Base-by-base conservation (phyloP, 2,113 vertebrate species). In the Laterallus jamaicensis region DNA sequence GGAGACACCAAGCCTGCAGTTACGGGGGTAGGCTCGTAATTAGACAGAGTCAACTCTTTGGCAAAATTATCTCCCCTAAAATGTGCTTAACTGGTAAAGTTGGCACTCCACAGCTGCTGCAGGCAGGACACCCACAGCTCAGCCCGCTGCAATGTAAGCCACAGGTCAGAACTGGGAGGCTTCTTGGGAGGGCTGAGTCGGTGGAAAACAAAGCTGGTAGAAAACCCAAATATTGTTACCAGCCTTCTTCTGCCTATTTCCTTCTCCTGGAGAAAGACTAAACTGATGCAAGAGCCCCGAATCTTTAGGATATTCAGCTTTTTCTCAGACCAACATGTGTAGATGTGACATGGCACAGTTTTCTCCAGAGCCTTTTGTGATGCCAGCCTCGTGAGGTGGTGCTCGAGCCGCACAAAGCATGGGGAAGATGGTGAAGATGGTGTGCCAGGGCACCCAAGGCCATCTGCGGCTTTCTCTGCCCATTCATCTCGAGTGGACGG, bases 1-100 rank as follows among this genome's bases (percentile, higher is more conserved):
- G 96, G 90, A 96, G 88, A 95, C 88, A 94, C 95, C 10, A 15
- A 93, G 95, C 83, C 86, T 89, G 93, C 79, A 93, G 92, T 94
- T 94, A 83, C 47, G 62, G 67, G 88, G 67, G 54, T 76, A 90
- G 80, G 44, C 63, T 95, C 42, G 0, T 91, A 86, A 90, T 95
- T 79, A 92, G 77, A 84, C 44, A 80, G 67, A 93, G 83, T 81
- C 92, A 92, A 96, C 74, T 91, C 86, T 90, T 77, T 62, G 82
- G 95, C 81, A 94, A 89, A 94, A 95, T 85, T 68, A 80, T 82
- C 93, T 96, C 44, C 84, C 47, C 50, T 66, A 91, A 93, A 96
- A 89, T 91, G 74, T 95, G 66, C 50, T 79, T 86, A 88, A 77
- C 31, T 89, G 74, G 81, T 88, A 20, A 83, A 88, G 29, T 67